Conservation (phyloP, 2,113 vertebrate species). For the Platysteira castanea region DNA sequence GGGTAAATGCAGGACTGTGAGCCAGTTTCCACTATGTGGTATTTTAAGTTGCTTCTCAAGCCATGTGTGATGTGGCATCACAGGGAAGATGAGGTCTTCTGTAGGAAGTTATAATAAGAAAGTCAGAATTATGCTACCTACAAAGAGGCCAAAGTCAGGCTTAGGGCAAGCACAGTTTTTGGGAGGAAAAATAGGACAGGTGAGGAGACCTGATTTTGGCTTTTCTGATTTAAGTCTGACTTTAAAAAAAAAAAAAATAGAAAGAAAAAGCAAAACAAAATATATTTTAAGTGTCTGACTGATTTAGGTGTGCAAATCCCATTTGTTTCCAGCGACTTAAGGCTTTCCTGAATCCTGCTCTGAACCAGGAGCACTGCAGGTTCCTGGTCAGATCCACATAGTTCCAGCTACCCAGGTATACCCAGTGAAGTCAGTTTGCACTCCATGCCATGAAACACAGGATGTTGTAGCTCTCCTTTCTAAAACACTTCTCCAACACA, state of each 20-base stretch:
- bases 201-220: neutral
- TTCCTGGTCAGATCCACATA: accelerated
- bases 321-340: neutral
- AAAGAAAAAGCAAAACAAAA: accelerated
- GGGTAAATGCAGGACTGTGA: neutral
- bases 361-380: neutral
- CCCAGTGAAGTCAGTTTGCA: neutral
- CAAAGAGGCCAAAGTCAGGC: neutral
- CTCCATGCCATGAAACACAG: accelerated
- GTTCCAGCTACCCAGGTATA: neutral
- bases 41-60: neutral
- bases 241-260: accelerated
- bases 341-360: neutral
- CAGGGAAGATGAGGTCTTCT: neutral
- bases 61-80: accelerated
- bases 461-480: neutral
- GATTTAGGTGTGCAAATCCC: neutral
- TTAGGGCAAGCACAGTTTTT: neutral
- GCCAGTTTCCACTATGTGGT: neutral
- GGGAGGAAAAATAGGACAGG: neutral
- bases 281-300: neutral
- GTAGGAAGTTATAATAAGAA: neutral
- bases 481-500: neutral
- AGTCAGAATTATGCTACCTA: neutral
- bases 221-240: neutral